Conservation (phyloP, 2,797 vertebrate species). For the Silurus aristotelis region DNA sequence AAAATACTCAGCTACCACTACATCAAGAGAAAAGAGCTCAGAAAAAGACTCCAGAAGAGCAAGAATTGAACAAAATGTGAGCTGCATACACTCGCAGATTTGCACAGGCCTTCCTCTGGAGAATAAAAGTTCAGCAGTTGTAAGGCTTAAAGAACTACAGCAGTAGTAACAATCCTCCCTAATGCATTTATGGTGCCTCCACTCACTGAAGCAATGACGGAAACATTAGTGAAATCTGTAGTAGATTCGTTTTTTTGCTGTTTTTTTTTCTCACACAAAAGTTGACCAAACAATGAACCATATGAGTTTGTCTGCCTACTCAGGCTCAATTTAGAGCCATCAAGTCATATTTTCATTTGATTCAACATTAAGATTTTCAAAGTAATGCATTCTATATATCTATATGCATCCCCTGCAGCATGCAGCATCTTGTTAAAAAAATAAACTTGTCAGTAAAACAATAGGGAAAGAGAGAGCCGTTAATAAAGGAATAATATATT, state of each 20-base stretch:
- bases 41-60: slow-evolving; percentile 40
- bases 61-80: slow-evolving; percentile 47
- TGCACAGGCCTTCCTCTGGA: slow-evolving; percentile 39
- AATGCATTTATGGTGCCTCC: slow-evolving; percentile 41
- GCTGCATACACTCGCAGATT: slow-evolving; percentile 42
- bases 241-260: neutral
- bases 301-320: neutral
- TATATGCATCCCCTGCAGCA: neutral
- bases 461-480: neutral
- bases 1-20: neutral
- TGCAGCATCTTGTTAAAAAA: slow-evolving; percentile 1
- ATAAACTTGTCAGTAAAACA: neutral
- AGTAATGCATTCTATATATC: neutral
- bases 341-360: neutral
- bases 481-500: neutral
- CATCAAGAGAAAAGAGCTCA: slow-evolving; percentile 27
- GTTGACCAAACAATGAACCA: neutral
- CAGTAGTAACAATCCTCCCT: slow-evolving; percentile 46
- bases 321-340: neutral
- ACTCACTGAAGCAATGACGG: slow-evolving; percentile 16
- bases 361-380: neutral
- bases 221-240: slow-evolving; percentile 25
- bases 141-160: slow-evolving; percentile 57
- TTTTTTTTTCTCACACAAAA: neutral
- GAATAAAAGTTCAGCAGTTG: slow-evolving; percentile 52